phyloP scores from a whole-genome alignment of 1,140 invertebrate genomes.

The Sinella curviseta region DNA sequence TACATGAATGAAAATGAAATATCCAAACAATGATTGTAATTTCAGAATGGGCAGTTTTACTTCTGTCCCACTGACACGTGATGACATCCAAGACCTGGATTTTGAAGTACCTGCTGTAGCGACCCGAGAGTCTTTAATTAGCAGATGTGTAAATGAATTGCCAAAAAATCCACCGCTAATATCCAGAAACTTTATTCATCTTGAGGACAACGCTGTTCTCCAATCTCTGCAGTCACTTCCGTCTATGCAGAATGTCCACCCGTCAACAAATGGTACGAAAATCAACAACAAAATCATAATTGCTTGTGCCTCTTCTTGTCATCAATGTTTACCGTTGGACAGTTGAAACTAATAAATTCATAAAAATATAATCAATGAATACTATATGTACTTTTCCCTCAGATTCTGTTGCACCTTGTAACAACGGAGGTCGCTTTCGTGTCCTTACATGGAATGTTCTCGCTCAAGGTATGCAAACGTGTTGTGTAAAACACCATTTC shows the following conservation, averaged over 20 bases:
- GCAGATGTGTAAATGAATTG: constrained; percentile 59
- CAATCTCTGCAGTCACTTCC: background rate
- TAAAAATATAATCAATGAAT: too few relatives aligned
- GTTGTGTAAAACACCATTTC: constrained; percentile 32
- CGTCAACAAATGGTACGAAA: background rate
- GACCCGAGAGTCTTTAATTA: constrained; percentile 59
- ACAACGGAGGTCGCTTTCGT: constrained; percentile 55
- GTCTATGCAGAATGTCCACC: background rate
- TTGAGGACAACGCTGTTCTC: constrained; percentile 2
- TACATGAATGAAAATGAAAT: background rate
- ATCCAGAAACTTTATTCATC: constrained; percentile 54
- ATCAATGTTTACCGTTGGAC: too few relatives aligned
- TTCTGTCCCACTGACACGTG: constrained; percentile 67
- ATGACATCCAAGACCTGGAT: constrained; percentile 66
- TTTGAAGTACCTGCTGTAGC: constrained; percentile 59
- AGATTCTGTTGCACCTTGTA: background rate
- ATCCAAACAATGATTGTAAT: constrained; percentile 35
- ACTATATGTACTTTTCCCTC: background rate
- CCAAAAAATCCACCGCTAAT: constrained; percentile 56
- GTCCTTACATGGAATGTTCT: constrained; percentile 76
- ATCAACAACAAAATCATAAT: constrained; percentile 9
- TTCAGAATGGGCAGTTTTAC: constrained; percentile 74
- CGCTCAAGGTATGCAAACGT: constrained; percentile 65
- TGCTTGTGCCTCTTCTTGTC: too few relatives aligned
- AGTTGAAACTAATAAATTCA: too few relatives aligned